Conservation (phyloP, 2,113 vertebrate species). For the Menidia beryllina region DNA sequence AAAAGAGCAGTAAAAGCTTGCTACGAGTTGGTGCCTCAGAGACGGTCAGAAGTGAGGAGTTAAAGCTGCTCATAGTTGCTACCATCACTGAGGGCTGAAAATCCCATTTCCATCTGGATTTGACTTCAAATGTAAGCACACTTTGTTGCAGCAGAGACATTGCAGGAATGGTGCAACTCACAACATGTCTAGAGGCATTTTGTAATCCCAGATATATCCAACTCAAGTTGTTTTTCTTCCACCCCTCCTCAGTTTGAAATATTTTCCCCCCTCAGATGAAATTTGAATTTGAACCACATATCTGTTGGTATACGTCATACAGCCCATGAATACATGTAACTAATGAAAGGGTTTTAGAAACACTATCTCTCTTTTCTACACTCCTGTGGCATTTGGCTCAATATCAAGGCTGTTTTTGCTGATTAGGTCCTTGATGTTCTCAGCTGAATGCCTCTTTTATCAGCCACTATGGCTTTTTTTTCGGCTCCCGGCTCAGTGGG, state of each 20-base stretch:
- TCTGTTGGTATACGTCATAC: conserved; percentile 54
- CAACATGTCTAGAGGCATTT: conserved; percentile 50
- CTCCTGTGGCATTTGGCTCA: conserved; percentile 70
- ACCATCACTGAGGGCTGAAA: conserved; percentile 63
- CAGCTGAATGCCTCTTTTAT: conserved; percentile 78
- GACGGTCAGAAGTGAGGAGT: conserved; percentile 58
- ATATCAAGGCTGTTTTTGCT: conserved; percentile 70
- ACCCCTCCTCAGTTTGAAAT: neutral
- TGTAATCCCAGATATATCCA: conserved; percentile 43
- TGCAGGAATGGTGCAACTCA: conserved; percentile 53
- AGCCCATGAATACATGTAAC: conserved; percentile 52
- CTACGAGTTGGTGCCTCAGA: conserved; percentile 43
- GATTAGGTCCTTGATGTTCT: conserved; percentile 78
- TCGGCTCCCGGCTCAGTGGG: conserved; percentile 56
- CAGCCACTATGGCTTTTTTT: conserved; percentile 60
- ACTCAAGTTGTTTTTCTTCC: conserved; percentile 1
- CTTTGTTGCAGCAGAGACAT: conserved; percentile 61
- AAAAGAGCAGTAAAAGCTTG: conserved; percentile 42
- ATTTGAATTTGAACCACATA: conserved; percentile 65
- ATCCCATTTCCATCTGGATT: conserved; percentile 70
- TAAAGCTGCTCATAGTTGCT: conserved; percentile 62
- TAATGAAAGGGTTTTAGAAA: conserved; percentile 59
- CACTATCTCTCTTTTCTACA: conserved; percentile 49
- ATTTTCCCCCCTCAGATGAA: conserved; percentile 43
- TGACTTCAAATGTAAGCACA: conserved; percentile 76